These are phyloP conservation scores for Drosophila nigricruria DNA, from an alignment of 2,888 invertebrate genomes.

Conservation along the genomic window DNA sequence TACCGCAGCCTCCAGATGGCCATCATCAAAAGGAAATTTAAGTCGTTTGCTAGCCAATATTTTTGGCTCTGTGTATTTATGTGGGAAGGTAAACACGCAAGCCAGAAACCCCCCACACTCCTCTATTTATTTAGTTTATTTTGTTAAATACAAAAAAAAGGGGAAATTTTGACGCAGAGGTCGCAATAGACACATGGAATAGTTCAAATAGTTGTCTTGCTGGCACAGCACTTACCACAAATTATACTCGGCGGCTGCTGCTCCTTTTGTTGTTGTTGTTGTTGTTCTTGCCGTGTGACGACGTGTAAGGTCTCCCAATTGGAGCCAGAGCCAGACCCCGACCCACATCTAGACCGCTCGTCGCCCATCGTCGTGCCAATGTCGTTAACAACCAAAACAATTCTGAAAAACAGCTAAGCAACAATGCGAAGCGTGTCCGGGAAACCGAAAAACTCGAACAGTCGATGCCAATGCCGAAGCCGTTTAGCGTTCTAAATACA, in stretches of 20 bases:
- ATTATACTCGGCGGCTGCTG: conserved; percentile 44
- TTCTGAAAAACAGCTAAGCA: conserved; percentile 51
- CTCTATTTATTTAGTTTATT: conserved; percentile 58
- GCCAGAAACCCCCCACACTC: conserved; percentile 10
- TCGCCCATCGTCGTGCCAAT: conserved; percentile 71
- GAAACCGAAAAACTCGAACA: conserved; percentile 28
- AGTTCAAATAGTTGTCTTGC: conserved; percentile 67
- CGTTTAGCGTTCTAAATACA: conserved; percentile 44
- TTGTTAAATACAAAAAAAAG: conserved; percentile 46
- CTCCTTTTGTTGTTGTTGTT: conserved; percentile 13
- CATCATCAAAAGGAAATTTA: conserved; percentile 60
- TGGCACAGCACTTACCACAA: conserved; percentile 73
- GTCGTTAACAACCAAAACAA: conserved; percentile 56
- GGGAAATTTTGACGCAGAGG: conserved; percentile 64
- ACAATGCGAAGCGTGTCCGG: conserved; percentile 34
- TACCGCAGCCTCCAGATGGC: conserved; percentile 58
- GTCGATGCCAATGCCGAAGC: conserved; percentile 32
- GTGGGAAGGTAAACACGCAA: conserved; percentile 75
- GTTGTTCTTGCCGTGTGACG: conserved; percentile 21
- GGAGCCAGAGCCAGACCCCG: conserved; percentile 17
- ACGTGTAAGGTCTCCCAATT: conserved; percentile 14
- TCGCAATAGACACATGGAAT: conserved; percentile 58
- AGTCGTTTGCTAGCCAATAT: conserved; percentile 62
- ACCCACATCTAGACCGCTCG: conserved; percentile 59
- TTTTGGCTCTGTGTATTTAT: conserved; percentile 54